Evolutionary conservation across 2,888 invertebrate genomes (phyloP), one percentile per base, ranked within the genome.

Genomic region (Xanthia icteritia): DNA sequence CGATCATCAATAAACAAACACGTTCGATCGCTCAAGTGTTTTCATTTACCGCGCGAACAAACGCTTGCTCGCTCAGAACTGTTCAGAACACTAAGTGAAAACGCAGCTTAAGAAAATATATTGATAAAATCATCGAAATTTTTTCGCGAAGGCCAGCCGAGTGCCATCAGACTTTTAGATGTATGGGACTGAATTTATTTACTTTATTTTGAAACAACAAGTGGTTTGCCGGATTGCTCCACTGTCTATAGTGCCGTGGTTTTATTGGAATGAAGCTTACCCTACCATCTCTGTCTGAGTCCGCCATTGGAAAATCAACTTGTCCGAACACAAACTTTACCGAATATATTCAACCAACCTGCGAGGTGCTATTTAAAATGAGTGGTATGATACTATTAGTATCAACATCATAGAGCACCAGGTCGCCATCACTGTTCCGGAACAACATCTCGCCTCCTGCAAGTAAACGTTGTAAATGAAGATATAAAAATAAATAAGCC

Each of bases 361-460:
- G 92, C 66, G 96, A 96, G 45, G 94, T 92, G 75, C 64, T 51
- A 17, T 96, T 96, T 2, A 91, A 85, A 65, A 98, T 91, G 4
- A 97, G 91, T n/a, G 93, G 86, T 36, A 89, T 93, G 0, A 93
- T 90, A 17, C 89, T 88, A 60, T 93, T 90, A 0, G 94, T 94
- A 48, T 94, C 94, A 0, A 97, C 94, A 86, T 97, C 96, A 85
- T 96, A 97, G 39, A 97, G 89, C 73, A 97, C 92, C 71, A 98
- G 90, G 90, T 97, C 97, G 8, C 97, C 97, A 78, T 95, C 92
- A 54, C 89, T 91, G 89, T 97, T 97, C 76, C 97, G 97, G 93
- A 97, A 98, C 81, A 98, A 92, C 81, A 98, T 94, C 90, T 97
- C 97, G 80, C 96, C 97, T 89, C 97, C 98, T 98, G 97, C 36